Base-by-base conservation (phyloP, 2,113 vertebrate species). In the Ameiurus melas region DNA sequence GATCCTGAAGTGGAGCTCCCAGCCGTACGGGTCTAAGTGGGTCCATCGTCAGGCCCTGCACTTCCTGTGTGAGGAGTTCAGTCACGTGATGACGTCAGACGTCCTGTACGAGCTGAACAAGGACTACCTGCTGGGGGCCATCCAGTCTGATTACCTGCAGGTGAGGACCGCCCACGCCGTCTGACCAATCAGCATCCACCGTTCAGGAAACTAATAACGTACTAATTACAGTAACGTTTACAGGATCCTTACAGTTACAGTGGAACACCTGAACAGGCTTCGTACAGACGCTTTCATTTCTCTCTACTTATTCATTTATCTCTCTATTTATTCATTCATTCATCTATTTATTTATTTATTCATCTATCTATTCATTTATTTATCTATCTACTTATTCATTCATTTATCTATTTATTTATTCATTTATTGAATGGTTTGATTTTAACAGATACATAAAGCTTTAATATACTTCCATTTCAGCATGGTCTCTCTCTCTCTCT, bases 51-150 rank as follows among this genome's bases (percentile, higher is more conserved):
- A 99, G 94, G 98, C 97, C 0, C 94, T 98, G 73, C 98, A 99
- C 96, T 99, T 99, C 96, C 97, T 99, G 93, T 99, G 98, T 92
- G 98, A 99, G 96, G 98, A 99, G 92, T 99, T 99, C 94, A 97
- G 96, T 92, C 98, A 99, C 92, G 95, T 99, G 90, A 97, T 99
- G 96, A 95, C 95, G 92, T 98, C 98, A 0, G 97, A 99, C 90
- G 97, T 99, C 82, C 98, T 99, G 91, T 99, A 97, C 73, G 98
- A 99, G 84, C 97, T 99, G 73, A 94, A 95, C 95, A 99, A 99
- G 95, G 98, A 99, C 89, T 97, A 99, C 94, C 96, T 99, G 91
- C 97, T 98, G 90, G 96, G 93, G 86, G 97, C 97, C 85, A 97
- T 99, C 92, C 98, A 99, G 95, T 99, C 98, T 33, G 98, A 99